Conservation (phyloP, 2,113 vertebrate genomes). For the Nematolebias whitei region DNA sequence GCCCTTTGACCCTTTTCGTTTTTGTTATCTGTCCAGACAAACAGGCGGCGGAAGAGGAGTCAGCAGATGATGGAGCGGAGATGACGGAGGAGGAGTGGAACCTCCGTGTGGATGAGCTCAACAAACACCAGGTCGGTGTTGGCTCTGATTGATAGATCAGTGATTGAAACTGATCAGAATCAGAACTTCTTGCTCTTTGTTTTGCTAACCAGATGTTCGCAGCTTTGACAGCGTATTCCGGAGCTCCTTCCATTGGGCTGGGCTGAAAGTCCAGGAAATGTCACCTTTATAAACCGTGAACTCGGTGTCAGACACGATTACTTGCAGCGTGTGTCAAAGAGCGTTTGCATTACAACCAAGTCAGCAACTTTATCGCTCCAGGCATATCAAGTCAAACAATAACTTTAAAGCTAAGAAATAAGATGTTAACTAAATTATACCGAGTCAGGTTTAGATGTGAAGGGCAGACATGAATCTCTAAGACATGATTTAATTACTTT, state of each 20-base stretch:
- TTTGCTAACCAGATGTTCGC: background rate
- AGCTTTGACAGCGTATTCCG: background rate
- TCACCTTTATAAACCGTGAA: background rate
- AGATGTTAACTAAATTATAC: conserved; percentile 22
- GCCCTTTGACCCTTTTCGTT: background rate
- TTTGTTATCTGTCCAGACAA: conserved; percentile 74
- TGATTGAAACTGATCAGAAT: background rate
- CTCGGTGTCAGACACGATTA: conserved; percentile 1
- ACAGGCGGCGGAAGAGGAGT: conserved; percentile 75
- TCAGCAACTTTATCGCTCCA: conserved; percentile 24
- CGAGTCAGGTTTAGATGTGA: conserved; percentile 3
- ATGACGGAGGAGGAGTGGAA: conserved; percentile 94
- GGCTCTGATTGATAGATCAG: background rate
- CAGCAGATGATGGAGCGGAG: conserved; percentile 74
- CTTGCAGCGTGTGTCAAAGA: conserved; percentile 25
- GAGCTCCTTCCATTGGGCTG: conserved; percentile 1
- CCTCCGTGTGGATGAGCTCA: conserved; percentile 89
- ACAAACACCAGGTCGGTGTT: conserved; percentile 92
- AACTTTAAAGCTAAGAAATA: conserved; percentile 27
- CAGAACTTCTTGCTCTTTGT: background rate
- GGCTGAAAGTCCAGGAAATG: conserved; percentile 3
- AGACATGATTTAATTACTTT: too few relatives aligned
- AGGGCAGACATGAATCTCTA: too few relatives aligned
- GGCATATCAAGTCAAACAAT: conserved; percentile 19
- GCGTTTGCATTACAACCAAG: conserved; percentile 19